Evolutionary conservation across 2,797 vertebrate genomes (phyloP).

Genomic region (Acanthiza pusilla): DNA sequence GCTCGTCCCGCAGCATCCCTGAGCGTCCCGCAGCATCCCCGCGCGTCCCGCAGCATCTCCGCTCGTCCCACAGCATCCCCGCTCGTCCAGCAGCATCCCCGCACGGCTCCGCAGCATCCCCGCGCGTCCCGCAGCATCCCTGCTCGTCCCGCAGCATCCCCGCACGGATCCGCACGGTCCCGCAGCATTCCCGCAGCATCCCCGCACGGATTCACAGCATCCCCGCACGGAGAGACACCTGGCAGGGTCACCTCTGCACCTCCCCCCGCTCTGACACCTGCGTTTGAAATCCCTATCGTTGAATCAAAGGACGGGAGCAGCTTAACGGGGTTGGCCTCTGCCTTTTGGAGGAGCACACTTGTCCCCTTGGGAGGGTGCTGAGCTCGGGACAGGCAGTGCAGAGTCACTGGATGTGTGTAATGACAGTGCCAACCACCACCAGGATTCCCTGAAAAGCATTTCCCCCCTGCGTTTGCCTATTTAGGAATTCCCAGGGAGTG

Average conservation of each 20-base stretch:
- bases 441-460: background rate
- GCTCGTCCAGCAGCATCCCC: too few relatives aligned
- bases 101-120: background rate
- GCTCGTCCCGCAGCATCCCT: background rate
- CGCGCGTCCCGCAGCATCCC: background rate
- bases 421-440: background rate
- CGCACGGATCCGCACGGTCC: background rate
- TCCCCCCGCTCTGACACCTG: background rate
- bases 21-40: too few relatives aligned
- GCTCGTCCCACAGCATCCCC: too few relatives aligned
- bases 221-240: background rate
- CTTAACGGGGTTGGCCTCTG: rapidly evolving
- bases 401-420: background rate
- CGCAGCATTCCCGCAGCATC: background rate
- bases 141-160: background rate
- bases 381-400: background rate
- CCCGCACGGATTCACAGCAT: too few relatives aligned
- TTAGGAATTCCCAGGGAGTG: background rate
- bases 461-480: background rate
- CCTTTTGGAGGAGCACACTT: background rate
- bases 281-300: background rate
- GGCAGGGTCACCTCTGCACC: background rate
- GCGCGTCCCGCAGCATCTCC: too few relatives aligned
- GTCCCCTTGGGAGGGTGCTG: background rate
- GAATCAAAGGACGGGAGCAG: background rate